Conservation (phyloP, 2,888 invertebrate species). For the Athalia rosae region DNA sequence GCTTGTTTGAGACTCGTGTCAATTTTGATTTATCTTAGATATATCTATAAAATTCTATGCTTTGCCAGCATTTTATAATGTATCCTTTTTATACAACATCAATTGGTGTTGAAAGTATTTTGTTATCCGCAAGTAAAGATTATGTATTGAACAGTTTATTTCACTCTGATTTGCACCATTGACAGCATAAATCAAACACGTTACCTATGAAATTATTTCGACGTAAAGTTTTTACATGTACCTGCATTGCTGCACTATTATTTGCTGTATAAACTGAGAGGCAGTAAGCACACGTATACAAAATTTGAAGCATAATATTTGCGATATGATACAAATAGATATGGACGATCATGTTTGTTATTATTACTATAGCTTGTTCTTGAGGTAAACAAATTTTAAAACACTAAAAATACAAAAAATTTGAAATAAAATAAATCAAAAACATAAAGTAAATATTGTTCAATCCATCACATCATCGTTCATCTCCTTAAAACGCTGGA, state of each 20-base stretch:
- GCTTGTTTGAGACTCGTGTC: not conserved
- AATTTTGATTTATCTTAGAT: not conserved
- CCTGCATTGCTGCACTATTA: not conserved
- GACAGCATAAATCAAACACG: constrained; percentile 5
- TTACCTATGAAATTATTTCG: constrained; percentile 35
- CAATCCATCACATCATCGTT: not conserved
- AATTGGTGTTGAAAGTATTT: not conserved
- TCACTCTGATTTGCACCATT: not conserved
- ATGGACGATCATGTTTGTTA: constrained; percentile 33
- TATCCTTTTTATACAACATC: not conserved
- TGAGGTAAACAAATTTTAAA: constrained; percentile 26
- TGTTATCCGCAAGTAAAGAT: not conserved
- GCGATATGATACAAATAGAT: constrained; percentile 41
- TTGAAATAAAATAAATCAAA: not conserved
- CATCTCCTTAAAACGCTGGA: not conserved
- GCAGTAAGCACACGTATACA: constrained; percentile 16
- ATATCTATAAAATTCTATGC: not conserved
- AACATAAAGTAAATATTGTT: not conserved
- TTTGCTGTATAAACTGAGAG: constrained; percentile 9
- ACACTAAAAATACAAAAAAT: constrained; percentile 1
- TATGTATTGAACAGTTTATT: not conserved
- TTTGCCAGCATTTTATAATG: not conserved
- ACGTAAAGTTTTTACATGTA: constrained; percentile 23
- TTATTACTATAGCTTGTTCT: constrained; percentile 42
- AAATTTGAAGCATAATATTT: constrained; percentile 31